These are phyloP conservation scores for Amorpha juglandis DNA, from an alignment of 2,888 invertebrate genomes.

Conservation along the genomic window DNA sequence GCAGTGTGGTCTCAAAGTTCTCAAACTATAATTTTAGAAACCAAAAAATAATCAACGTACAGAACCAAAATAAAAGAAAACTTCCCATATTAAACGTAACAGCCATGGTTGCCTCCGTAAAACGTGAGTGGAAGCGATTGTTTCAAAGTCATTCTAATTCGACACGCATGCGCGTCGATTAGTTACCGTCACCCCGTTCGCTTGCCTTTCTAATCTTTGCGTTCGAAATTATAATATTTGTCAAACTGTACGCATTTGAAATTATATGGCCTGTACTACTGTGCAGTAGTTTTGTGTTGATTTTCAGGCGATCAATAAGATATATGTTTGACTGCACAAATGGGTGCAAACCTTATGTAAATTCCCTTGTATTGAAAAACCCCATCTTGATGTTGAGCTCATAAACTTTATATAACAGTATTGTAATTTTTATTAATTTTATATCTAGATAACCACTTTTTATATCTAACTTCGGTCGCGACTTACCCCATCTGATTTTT, in stretches of 20 bases:
- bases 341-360: too few species aligned
- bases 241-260: constrained; percentile 22
- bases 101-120: constrained; percentile 63
- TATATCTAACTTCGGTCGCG: too few species aligned
- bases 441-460: too few species aligned
- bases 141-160: constrained; percentile 72
- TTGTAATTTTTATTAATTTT: too few species aligned
- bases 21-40: not conserved
- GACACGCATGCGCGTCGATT: constrained; percentile 74
- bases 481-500: too few species aligned
- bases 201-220: constrained; percentile 74
- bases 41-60: not conserved
- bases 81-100: constrained; percentile 45
- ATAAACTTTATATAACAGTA: too few species aligned
- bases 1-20: not conserved
- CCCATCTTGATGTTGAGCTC: too few species aligned
- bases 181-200: constrained; percentile 69
- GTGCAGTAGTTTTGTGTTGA: not conserved
- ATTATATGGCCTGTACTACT: not conserved
- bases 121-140: constrained; percentile 65
- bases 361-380: too few species aligned
- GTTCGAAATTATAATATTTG: constrained; percentile 42
- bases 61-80: constrained; percentile 4
- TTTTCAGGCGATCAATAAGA: too few species aligned
- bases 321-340: too few species aligned